Base-by-base conservation (phyloP, 2,888 invertebrate species). In the Orthosia incerta region DNA sequence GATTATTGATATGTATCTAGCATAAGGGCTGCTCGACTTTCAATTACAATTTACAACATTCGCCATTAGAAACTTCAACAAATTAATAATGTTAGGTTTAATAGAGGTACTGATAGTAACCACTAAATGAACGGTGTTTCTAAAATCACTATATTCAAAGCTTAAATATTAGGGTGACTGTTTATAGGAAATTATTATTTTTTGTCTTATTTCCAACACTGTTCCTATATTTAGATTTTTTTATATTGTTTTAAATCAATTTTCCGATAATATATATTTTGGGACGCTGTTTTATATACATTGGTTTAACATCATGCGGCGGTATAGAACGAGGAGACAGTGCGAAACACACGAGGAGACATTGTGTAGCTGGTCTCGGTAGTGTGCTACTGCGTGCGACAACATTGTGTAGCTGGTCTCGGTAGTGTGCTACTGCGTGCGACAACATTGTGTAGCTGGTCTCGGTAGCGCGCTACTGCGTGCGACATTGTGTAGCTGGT, bases 141-240 rank as follows among this genome's bases (percentile, higher is more conserved):
- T 71, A 20, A 70, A 76, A 64, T 73, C 79, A 85, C 75, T 83
- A 75, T 86, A 85, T 86, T 83, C 84, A 85, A 83, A 82, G 84
- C 87, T 88, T 86, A 84, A 84, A 79, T 76, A 82, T 74, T 87
- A 85, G 86, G 86, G 87, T 86, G 85, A 86, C 85, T 84, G 82
- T 86, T 84, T 86, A 83, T 85, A 80, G 83, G 84, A 82, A 79
- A 82, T 73, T 85, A 72, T 83, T 80, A 85, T 76, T 45, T 86
- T 72, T 82, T n/a, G n/a, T 87, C 74, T 74, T 75, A 80, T 86
- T 86, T 87, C 83, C 86, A 82, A 84, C 78, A 79, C 77, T 83
- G 91, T 92, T 91, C 90, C 91, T 91, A 88, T 84, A 80, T 85
- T 87, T 84, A 85, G 83, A 83, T 85, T 86, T 87, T 87, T 84